Evolutionary conservation across 2,113 vertebrate genomes (phyloP).

Genomic region (Onychorhynchus coronatus): DNA sequence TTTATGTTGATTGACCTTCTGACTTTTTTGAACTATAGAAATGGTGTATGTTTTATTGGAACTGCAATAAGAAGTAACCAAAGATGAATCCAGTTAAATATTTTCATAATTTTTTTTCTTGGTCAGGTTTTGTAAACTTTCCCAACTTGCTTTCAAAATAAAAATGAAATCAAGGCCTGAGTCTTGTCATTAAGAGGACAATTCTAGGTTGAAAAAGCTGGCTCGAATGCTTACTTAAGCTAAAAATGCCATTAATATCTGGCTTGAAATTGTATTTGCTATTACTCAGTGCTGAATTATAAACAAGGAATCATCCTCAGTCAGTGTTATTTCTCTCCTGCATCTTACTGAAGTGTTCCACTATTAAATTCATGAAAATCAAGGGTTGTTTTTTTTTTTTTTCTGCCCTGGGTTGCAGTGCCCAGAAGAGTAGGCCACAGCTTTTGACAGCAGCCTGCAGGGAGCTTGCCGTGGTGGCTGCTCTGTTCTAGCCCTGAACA

Average conservation of each 20-base stretch:
- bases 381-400: not conserved
- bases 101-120: constrained; percentile 78
- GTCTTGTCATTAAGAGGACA: constrained; percentile 37
- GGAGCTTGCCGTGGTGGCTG: not conserved
- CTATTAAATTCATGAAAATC: not conserved
- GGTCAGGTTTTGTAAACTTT: constrained; percentile 75
- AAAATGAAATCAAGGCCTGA: constrained; percentile 71
- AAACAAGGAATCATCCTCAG: not conserved
- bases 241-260: not conserved
- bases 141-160: constrained; percentile 79
- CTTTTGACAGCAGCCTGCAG: not conserved
- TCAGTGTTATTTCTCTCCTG: not conserved
- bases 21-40: constrained; percentile 55
- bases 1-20: constrained; percentile 71
- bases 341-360: not conserved
- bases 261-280: not conserved
- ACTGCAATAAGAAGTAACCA: constrained; percentile 81
- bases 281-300: not conserved
- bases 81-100: constrained; percentile 81
- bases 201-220: not conserved
- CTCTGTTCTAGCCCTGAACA: not conserved
- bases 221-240: not conserved
- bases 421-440: not conserved
- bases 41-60: constrained; percentile 70
- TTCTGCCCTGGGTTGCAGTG: rapidly evolving